Evolutionary conservation across 2,797 vertebrate genomes (phyloP), one percentile per base, ranked within the genome.

Genomic region (Sphenopsis melanotis): DNA sequence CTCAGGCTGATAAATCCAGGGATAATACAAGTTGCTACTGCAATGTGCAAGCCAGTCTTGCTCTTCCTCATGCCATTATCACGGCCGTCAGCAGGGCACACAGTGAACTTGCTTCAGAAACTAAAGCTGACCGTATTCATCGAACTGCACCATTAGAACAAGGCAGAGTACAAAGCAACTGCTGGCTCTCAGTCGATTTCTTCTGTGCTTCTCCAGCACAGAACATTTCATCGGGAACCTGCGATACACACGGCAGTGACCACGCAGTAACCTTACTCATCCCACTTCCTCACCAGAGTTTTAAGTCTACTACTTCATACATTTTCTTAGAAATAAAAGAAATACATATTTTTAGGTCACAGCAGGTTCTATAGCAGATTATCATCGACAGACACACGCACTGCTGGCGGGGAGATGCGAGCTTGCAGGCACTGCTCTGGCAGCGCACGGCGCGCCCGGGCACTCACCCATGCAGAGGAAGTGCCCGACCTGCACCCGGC

Each of bases 381-480:
- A 14, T 3, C 9, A 15, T 0, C 1, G 21, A 6, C 7, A 63
- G 23, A 34, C 20, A 47, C 7, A 12, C 0, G 2, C 15, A 6
- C 0, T n/a, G 18, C 6, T 8, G 12, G 10, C 30, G 12, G 2
- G 29, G 5, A 24, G 30, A 16, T 0, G 30, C 2, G 12, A 19
- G 8, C 14, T 2, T 6, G 10, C 15, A 34, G 0, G 8, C 47
- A 6, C 24, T 4, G 68, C 75, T 10, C 16, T 1, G 36, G 57
- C 36, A 1, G 26, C 36, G 12, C 57, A 29, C 34, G 34, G 23
- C 2, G 55, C 1, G 55, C 34, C 34, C 56, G 22, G 2, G 37
- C 5, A 85, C 95, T 98, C 96, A 99, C 99, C 98, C 95, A 99
- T 98, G 55, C 98, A 92, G 47, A 99, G 98, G 94, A 99, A 99